Percentiles rank a stretch among this genome's conserved stretches.
phyloP scores from a whole-genome alignment of 2,113 vertebrate genomes.

The Crocuta crocuta region DNA sequence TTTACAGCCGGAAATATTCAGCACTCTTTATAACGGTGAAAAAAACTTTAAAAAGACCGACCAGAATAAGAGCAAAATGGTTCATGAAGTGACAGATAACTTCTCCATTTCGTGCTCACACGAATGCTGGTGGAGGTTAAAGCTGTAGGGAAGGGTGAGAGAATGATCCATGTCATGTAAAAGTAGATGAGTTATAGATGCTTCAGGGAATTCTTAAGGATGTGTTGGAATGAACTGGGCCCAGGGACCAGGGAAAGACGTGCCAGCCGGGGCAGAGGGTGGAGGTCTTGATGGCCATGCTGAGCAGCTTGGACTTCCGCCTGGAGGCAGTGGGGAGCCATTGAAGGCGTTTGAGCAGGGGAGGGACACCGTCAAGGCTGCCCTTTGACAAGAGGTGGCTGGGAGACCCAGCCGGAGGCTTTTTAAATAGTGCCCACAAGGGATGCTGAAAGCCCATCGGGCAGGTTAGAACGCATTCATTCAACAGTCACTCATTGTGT shows the following conservation, averaged over 20 bases:
- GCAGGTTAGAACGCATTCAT: neutral
- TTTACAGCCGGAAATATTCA: neutral
- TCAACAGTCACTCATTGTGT: neutral
- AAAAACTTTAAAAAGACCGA: neutral
- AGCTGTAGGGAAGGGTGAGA: neutral
- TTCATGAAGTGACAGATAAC: too few species aligned
- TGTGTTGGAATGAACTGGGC: neutral
- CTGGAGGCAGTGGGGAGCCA: neutral
- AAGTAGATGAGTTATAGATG: neutral
- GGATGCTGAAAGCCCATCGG: neutral
- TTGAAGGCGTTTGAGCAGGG: neutral
- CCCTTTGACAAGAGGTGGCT: neutral
- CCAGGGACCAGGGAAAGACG: neutral
- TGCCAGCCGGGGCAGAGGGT: neutral
- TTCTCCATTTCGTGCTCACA: neutral
- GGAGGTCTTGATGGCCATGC: accelerated
- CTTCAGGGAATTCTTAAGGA: neutral
- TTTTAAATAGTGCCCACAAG: neutral
- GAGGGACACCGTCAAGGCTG: neutral
- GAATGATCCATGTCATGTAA: too few species aligned
- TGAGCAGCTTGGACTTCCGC: neutral
- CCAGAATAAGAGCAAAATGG: neutral
- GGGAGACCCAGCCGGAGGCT: neutral
- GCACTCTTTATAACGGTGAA: neutral
- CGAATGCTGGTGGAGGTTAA: too few species aligned